Evolutionary conservation across 2,888 invertebrate species (phyloP), one percentile per base, ranked within the genome.

Genomic region (Bimastos eiseni): DNA sequence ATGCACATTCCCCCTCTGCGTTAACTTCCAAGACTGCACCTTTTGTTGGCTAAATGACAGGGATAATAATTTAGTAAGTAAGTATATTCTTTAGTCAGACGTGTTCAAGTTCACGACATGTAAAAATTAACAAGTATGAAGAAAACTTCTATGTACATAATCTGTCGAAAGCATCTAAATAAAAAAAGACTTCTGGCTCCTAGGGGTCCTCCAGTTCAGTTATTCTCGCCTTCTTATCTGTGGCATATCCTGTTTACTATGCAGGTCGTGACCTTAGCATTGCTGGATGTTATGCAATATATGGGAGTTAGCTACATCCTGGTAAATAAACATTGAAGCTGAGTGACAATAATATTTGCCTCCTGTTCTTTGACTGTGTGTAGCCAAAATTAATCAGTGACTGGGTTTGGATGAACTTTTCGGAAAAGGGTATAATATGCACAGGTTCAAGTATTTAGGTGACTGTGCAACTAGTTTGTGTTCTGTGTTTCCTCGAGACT

Each of bases 301-400:
- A 5, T 5, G n/a, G 70, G 24, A 49, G 30, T 70, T 30, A n/a
- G 8, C 70, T 70, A n/a, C n/a, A 70, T 30, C 70, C n/a, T 70
- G 70, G n/a, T 70, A 70, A 70, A 70, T 70, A 70, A 70, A 70
- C 70, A 70, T 70, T 70, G 70, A 70, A 70, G 70, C 70, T 70
- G 70, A 70, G 8, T 70, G 70, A 70, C 70, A 70, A n/a, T 70
- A 6, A 70, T n/a, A n/a, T 70, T 30, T n/a, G 11, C 8, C n/a
- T 70, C 30, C n/a, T 70, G 70, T 30, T 70, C n/a, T 70, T 70
- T 70, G 70, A n/a, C n/a, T 70, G 70, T 70, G 49, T 49, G 2
- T 24, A 21, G n/a, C 70, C 70, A 70, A 30, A n/a, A n/a, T 70
- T 70, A 49, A 49, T 21, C 24, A 49, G 21, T 49, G n/a, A 17